These are phyloP conservation scores for Agrotis clavis DNA, from an alignment of 2,888 invertebrate species.

Conservation along the genomic window DNA sequence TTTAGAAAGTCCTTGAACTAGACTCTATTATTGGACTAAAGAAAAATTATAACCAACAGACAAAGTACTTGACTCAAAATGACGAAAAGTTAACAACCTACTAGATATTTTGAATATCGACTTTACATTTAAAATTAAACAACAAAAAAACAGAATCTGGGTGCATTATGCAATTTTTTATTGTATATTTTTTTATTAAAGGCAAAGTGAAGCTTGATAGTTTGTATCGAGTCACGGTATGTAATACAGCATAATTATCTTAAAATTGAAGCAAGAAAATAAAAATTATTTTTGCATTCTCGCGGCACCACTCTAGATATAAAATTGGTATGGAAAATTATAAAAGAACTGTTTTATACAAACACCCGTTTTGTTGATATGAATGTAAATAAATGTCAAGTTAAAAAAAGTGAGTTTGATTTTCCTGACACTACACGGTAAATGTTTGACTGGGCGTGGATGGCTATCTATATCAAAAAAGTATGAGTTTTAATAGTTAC, in stretches of 20 bases:
- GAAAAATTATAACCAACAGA: slow-evolving; percentile 18
- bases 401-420: slow-evolving; percentile 78
- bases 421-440: slow-evolving; percentile 1
- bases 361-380: slow-evolving; percentile 91
- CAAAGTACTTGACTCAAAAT: slow-evolving; percentile 43
- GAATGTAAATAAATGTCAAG: slow-evolving; percentile 92
- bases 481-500: no score
- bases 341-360: slow-evolving; percentile 91
- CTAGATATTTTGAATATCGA: slow-evolving; percentile 35
- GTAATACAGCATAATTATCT: slow-evolving; percentile 79
- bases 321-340: slow-evolving; percentile 85
- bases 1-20: slow-evolving; percentile 33
- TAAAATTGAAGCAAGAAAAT: slow-evolving; percentile 77
- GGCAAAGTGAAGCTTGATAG: slow-evolving; percentile 62
- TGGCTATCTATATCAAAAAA: no score
- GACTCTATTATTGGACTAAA: slow-evolving; percentile 23
- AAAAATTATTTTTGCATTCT: slow-evolving; percentile 86
- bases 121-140: slow-evolving; percentile 34
- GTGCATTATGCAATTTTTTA: slow-evolving; percentile 41
- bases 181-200: slow-evolving; percentile 50
- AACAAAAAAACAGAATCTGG: slow-evolving; percentile 53
- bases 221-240: slow-evolving; percentile 73
- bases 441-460: no score
- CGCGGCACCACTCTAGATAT: slow-evolving; percentile 87
- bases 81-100: slow-evolving; percentile 32